Conservation (phyloP, 2,113 vertebrate species). For the Catharus fuscescens region DNA sequence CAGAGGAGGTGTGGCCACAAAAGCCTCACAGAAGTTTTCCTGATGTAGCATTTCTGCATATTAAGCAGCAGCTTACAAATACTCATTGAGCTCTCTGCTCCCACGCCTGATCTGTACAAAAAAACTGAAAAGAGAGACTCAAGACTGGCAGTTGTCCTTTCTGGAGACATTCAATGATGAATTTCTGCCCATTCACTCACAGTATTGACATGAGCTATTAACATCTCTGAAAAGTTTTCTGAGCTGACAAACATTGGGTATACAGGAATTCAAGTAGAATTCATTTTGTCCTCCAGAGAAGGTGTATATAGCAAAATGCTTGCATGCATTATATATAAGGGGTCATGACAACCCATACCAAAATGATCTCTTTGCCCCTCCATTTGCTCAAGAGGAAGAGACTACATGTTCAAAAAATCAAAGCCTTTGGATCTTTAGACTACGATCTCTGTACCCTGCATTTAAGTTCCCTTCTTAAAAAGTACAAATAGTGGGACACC, state of each 20-base stretch:
- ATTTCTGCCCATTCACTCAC: slow-evolving; percentile 75
- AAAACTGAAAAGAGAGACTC: slow-evolving; percentile 71
- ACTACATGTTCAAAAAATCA: not conserved
- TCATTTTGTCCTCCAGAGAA: slow-evolving; percentile 35
- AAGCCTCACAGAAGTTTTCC: slow-evolving; percentile 70
- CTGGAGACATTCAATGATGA: slow-evolving; percentile 74
- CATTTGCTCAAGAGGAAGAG: not conserved
- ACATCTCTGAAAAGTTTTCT: slow-evolving; percentile 73
- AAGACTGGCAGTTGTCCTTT: slow-evolving; percentile 80
- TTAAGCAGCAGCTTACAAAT: slow-evolving; percentile 85
- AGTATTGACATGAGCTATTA: slow-evolving; percentile 77
- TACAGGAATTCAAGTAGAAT: slow-evolving; percentile 70
- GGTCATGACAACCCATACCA: not conserved
- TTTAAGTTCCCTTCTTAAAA: not conserved
- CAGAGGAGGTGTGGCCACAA: slow-evolving; percentile 62
- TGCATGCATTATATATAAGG: not conserved
- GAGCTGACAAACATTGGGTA: slow-evolving; percentile 60
- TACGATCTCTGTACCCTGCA: not conserved
- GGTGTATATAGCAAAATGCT: not conserved
- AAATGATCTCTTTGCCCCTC: not conserved
- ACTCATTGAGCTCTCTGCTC: slow-evolving; percentile 80
- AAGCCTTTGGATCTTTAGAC: not conserved
- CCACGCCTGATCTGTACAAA: slow-evolving; percentile 76
- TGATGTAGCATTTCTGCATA: slow-evolving; percentile 83
- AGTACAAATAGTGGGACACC: not conserved